Evolutionary conservation across 2,797 vertebrate genomes (phyloP).

Genomic region (Holocentrus rufus): DNA sequence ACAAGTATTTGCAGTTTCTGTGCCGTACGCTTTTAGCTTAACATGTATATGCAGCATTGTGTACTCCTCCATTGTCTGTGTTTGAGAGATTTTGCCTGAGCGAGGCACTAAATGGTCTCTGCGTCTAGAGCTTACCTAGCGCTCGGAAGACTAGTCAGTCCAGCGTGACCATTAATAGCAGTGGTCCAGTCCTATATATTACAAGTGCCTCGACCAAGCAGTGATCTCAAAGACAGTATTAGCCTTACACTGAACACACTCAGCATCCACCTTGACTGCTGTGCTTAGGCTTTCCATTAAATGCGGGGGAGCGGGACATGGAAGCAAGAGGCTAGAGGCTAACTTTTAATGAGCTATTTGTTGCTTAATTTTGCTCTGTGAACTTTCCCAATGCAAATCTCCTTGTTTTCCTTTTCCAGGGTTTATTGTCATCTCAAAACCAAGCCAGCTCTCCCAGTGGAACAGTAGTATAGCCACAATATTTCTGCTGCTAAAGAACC

Average conservation of each 20-base stretch:
- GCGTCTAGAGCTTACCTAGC: slow-evolving; percentile 5
- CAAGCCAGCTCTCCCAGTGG: slow-evolving; percentile 97
- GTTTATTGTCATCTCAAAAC: slow-evolving; percentile 94
- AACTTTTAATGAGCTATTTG: slow-evolving; percentile 59
- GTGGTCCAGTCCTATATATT: neutral
- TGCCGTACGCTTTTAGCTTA: slow-evolving; percentile 45
- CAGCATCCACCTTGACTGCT: slow-evolving; percentile 40
- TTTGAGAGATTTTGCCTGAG: slow-evolving; percentile 53
- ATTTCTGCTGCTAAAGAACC: slow-evolving; percentile 88
- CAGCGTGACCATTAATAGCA: neutral
- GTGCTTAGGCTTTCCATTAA: slow-evolving; percentile 41
- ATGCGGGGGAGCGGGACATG: slow-evolving; percentile 29
- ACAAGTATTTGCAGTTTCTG: slow-evolving; percentile 45
- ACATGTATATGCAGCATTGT: slow-evolving; percentile 33
- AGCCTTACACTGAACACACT: slow-evolving; percentile 38
- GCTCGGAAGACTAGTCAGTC: slow-evolving; percentile 7
- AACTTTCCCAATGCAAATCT: slow-evolving; percentile 81
- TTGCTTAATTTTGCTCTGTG: slow-evolving; percentile 73
- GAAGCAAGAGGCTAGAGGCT: slow-evolving; percentile 41
- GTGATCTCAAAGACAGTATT: slow-evolving; percentile 46
- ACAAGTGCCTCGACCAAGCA: slow-evolving; percentile 61
- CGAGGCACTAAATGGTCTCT: slow-evolving; percentile 25
- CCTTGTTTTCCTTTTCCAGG: slow-evolving; percentile 92
- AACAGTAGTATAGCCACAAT: slow-evolving; percentile 94
- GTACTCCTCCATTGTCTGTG: slow-evolving; percentile 50